These are phyloP conservation scores for Chaetodon trifasciatus DNA, from an alignment of 2,797 vertebrate species.

Conservation along the genomic window DNA sequence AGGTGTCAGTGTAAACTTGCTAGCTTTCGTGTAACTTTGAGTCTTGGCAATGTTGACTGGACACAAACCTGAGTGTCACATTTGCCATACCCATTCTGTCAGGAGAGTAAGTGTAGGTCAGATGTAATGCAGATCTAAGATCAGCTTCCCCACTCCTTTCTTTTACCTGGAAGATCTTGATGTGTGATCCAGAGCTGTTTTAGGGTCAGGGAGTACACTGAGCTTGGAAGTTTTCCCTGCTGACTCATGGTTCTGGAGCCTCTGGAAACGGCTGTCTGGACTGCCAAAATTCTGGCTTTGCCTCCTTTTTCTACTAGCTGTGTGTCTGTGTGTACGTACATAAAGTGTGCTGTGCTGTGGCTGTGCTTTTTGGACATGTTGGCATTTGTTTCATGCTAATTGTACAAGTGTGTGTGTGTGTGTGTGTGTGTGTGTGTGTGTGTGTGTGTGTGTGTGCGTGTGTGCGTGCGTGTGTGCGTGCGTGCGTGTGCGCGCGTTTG, in stretches of 20 bases:
- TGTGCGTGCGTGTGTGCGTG: constrained; percentile 40
- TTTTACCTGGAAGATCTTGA: constrained; percentile 50
- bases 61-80: constrained; percentile 21
- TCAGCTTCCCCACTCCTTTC: background rate
- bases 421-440: constrained; percentile 20
- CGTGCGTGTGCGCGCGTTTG: too few species aligned
- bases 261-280: constrained; percentile 76
- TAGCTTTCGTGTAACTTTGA: background rate
- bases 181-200: constrained; percentile 66
- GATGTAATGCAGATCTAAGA: constrained; percentile 39
- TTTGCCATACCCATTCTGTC: background rate
- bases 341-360: constrained; percentile 57
- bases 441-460: background rate
- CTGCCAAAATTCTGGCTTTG: constrained; percentile 74
- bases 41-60: background rate
- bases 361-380: constrained; percentile 69
- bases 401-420: constrained; percentile 52
- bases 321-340: constrained; percentile 49
- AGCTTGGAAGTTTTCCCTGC: constrained; percentile 81
- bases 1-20: background rate
- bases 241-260: constrained; percentile 83
- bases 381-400: constrained; percentile 67
- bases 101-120: constrained; percentile 1
- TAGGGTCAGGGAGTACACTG: constrained; percentile 80
- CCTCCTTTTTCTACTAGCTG: constrained; percentile 62